Conservation (phyloP, 2,797 vertebrate genomes). For the Eidolon dupreanum region DNA sequence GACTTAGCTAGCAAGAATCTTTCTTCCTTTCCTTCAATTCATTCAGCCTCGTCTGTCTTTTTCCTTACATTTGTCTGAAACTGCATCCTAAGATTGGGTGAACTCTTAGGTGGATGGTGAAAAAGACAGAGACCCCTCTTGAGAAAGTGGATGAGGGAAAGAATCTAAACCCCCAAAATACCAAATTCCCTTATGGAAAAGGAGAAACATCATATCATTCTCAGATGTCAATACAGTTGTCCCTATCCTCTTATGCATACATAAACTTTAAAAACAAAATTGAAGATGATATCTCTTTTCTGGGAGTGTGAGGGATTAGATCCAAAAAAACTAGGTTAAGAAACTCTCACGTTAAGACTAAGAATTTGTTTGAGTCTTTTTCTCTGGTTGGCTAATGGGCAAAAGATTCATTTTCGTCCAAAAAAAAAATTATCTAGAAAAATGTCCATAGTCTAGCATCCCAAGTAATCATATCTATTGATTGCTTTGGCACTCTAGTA, state of each 20-base stretch:
- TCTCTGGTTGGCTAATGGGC: background rate
- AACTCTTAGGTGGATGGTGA: background rate
- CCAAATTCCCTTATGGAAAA: background rate
- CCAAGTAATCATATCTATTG: background rate
- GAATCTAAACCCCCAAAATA: background rate
- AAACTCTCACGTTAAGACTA: background rate
- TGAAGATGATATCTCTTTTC: background rate
- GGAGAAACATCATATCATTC: background rate
- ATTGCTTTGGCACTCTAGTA: conserved; percentile 1
- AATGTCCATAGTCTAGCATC: background rate
- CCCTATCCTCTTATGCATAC: background rate
- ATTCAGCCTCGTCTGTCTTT: background rate
- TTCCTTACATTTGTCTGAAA: background rate
- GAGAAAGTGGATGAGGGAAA: background rate
- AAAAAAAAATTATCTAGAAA: background rate
- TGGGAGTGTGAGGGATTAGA: fast-evolving
- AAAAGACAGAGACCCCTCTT: background rate
- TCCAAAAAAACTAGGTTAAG: background rate
- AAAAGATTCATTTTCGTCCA: background rate
- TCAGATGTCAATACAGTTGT: background rate
- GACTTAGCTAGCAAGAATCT: background rate
- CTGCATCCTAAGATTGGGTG: background rate
- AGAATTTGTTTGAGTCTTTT: background rate
- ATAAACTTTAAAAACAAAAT: background rate
- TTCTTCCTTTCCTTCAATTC: background rate